Base-by-base conservation (phyloP, 2,797 vertebrate species). In the Malurus leucopterus region DNA sequence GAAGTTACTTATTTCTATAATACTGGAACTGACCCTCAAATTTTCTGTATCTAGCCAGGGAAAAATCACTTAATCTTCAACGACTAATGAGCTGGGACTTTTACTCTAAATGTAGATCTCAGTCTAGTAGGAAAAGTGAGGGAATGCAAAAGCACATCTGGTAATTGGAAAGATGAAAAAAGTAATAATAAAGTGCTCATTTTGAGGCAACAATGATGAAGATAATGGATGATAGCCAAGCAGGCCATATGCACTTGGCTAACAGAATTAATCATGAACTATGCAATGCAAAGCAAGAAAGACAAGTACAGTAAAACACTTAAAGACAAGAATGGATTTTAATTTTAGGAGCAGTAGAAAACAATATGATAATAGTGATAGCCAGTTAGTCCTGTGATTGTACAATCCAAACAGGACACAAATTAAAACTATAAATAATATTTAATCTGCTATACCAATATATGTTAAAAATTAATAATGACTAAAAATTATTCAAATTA, bases 341-440 rank as follows among this genome's bases (percentile, higher is more conserved):
- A 95, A 97, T 97, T 96, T 96, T 95, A 92, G 95, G 93, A 96
- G 88, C 62, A 49, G 40, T 91, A 95, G 96, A 89, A 96, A 97
- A 95, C 95, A 96, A 94, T 95, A 93, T 75, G 94, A 96, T 95
- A 89, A 95, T 88, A 94, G 91, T 84, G 88, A 95, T 96, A 71
- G 89, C 80, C 91, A 95, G 92, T 95, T 92, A 95, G 88, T 80
- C 82, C 57, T 18, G 51, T 73, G 93, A 89, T 83, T 91, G 87
- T 88, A 86, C 92, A 95, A 91, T 91, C 88, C 86, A 95, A 97
- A 96, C 68, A 96, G 89, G 85, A 95, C 93, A 89, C 91, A 97
- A 96, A 96, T 97, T 95, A 96, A 96, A 95, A 63, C 92, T 94
- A 95, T 96, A 97, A 96, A 96, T 96, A 97, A 95, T 95, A 95